Evolutionary conservation across 2,888 invertebrate genomes (phyloP), one percentile per base, ranked within the genome.

Genomic region (Brachylomia viminalis): DNA sequence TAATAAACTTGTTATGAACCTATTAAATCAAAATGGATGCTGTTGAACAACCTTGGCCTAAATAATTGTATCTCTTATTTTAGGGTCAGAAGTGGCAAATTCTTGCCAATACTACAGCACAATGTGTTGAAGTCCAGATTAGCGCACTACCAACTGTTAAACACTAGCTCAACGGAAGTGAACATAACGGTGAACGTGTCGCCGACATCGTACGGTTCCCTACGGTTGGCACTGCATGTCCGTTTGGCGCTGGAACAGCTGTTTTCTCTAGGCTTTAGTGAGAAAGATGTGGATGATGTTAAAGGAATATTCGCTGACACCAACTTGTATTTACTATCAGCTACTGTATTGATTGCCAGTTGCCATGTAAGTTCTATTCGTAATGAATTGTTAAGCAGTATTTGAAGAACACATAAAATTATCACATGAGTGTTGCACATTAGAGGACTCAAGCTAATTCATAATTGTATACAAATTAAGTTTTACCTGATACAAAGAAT

Each of bases 301-400:
- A 99, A 99, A 94, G 98, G 98, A 70, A 98, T 99, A 88, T 99
- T 99, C 95, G 98, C 98, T 0, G 99, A 99, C 91, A 99, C 99
- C 0, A 99, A 99, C 93, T 97, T 99, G 61, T 99, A 98, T 93
- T 97, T 99, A 77, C 95, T 99, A 62, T 98, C 98, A 86, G 97
- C 98, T 73, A 99, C 99, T 3, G 97, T 99, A 86, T 97, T 98
- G 89, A 98, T 99, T 86, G 98, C 99, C 56, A 98, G 99, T 86
- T 97, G 99, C 91, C 99, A 99, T 97, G 99, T 99, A 96, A 98
- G 98, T 77, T 78, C 17, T 52, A n/a, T 66, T 8, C 42, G 1
- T 42, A 42, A 42, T n/a, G n/a, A n/a, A n/a, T n/a, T n/a, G n/a
- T n/a, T n/a, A n/a, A n/a, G n/a, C n/a, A n/a, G n/a, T n/a, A n/a